Evolutionary conservation across 2,888 invertebrate genomes (phyloP).

Genomic region (Eudasyphora cyanicolor): DNA sequence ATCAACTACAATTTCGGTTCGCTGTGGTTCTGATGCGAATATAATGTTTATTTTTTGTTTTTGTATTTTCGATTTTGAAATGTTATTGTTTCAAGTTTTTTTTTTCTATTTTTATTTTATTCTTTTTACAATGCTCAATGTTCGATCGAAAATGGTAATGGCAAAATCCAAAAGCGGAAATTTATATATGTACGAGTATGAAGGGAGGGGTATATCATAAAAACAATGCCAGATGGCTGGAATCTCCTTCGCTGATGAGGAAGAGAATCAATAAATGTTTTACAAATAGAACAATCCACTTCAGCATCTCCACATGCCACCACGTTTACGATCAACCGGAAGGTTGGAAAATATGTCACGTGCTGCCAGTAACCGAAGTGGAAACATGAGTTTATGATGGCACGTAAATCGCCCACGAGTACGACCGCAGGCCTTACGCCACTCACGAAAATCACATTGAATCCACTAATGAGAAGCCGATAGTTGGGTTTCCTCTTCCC

Average conservation of each 20-base stretch:
- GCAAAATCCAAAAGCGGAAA: neutral
- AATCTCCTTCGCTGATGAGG: neutral
- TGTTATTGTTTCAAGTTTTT: slow-evolving; percentile 6
- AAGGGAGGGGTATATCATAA: no score
- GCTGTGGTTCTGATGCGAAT: neutral
- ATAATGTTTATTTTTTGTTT: slow-evolving; percentile 21
- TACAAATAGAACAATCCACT: neutral
- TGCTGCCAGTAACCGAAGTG: neutral
- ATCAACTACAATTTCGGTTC: neutral
- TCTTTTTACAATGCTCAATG: neutral
- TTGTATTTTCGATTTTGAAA: neutral
- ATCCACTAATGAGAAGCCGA: neutral
- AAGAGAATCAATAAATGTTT: neutral
- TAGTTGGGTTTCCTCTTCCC: neutral
- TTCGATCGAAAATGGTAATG: neutral
- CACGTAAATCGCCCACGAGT: neutral
- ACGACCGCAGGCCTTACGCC: neutral
- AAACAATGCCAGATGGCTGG: neutral
- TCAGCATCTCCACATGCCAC: neutral
- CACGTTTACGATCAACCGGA: neutral
- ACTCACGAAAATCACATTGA: no score
- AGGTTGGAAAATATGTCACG: neutral
- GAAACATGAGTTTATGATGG: neutral
- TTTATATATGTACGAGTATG: neutral
- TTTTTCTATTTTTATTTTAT: neutral